These are phyloP conservation scores for Ditylenchus weischeri DNA, from an alignment of 2,888 invertebrate genomes.

Conservation along the genomic window DNA sequence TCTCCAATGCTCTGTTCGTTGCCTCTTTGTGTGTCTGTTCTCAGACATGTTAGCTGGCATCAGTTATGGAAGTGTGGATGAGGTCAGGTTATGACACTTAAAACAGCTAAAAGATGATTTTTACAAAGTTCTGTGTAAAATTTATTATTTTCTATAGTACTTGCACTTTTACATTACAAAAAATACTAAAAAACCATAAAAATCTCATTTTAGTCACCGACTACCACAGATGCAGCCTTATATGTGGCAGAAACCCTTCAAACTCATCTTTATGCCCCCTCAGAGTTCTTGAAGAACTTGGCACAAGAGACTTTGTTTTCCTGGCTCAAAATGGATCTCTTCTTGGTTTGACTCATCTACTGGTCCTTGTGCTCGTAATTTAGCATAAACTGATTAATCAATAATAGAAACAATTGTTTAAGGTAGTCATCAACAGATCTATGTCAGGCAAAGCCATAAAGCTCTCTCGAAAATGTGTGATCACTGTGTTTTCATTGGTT, in stretches of 20 bases:
- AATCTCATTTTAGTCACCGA: too few relatives aligned
- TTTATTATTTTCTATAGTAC: too few relatives aligned
- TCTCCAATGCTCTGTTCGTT: slow-evolving; percentile 54
- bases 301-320: slow-evolving; percentile 56
- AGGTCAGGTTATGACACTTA: background rate
- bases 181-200: too few relatives aligned
- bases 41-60: slow-evolving; percentile 42
- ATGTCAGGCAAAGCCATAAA: slow-evolving; percentile 56
- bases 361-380: slow-evolving; percentile 50
- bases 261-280: slow-evolving; percentile 51
- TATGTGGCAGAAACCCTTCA: slow-evolving; percentile 55
- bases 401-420: background rate
- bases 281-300: slow-evolving; percentile 51
- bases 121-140: too few relatives aligned
- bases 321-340: slow-evolving; percentile 54
- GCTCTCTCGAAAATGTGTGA: slow-evolving; percentile 46
- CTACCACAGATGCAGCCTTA: slow-evolving; percentile 32
- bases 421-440: slow-evolving; percentile 54
- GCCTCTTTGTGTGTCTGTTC: slow-evolving; percentile 51
- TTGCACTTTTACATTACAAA: too few relatives aligned
- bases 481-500: slow-evolving; percentile 49
- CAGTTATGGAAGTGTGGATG: slow-evolving; percentile 37
- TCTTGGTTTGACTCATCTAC: slow-evolving; percentile 52
- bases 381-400: background rate
- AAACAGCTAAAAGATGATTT: too few relatives aligned